phyloP scores from a whole-genome alignment of 2,113 vertebrate genomes.

The Machaerirhynchus nigripectus region DNA sequence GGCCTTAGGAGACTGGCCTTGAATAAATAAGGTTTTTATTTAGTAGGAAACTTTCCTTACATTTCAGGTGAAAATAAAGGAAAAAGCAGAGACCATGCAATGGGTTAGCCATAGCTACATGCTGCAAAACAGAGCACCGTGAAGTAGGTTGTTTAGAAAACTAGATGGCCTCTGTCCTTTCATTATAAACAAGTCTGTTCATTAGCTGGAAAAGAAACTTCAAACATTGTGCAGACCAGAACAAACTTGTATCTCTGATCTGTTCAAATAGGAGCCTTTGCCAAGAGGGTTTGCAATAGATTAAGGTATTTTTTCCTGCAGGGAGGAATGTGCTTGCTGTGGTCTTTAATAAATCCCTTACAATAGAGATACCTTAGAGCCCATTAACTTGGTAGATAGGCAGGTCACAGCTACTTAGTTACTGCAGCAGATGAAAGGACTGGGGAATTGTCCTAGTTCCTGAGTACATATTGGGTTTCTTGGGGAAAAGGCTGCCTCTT shows the following conservation, averaged over 20 bases:
- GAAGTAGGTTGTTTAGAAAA: slow-evolving; percentile 36
- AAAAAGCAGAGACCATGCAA: background rate
- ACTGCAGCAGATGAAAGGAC: background rate
- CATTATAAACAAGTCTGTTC: slow-evolving; percentile 39
- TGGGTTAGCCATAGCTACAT: background rate
- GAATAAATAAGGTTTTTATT: background rate
- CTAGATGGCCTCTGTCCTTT: background rate
- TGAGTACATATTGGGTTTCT: slow-evolving; percentile 38
- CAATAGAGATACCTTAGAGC: background rate
- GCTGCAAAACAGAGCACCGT: background rate
- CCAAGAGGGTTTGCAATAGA: slow-evolving; percentile 18
- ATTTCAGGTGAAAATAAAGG: background rate
- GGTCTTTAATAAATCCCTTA: slow-evolving; percentile 19
- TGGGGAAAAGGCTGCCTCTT: background rate
- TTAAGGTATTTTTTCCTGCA: slow-evolving; percentile 22
- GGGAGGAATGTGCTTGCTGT: slow-evolving; percentile 21
- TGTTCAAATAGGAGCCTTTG: slow-evolving; percentile 25
- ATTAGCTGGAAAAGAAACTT: slow-evolving; percentile 28
- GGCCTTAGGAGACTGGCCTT: background rate
- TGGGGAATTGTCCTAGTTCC: background rate
- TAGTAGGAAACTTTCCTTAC: background rate
- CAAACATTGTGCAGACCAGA: slow-evolving; percentile 22
- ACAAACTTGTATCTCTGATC: slow-evolving; percentile 33
- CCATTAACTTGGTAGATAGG: background rate
- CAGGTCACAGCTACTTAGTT: slow-evolving; percentile 28